Evolutionary conservation across 2,888 invertebrate genomes (phyloP).

Genomic region (Hoplodrina blanda): DNA sequence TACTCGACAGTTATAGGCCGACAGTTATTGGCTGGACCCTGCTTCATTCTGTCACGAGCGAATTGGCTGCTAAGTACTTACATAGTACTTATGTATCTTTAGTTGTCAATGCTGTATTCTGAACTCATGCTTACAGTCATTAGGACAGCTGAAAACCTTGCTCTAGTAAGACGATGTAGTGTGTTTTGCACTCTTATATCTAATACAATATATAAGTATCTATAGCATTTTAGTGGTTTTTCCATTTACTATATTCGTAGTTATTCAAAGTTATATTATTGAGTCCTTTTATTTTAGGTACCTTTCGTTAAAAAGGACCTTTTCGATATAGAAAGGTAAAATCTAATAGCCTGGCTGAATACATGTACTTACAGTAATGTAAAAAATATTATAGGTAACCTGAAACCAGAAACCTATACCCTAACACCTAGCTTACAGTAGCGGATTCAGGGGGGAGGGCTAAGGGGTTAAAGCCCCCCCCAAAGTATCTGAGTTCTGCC

Average conservation of each 20-base stretch:
- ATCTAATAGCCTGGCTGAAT: neutral
- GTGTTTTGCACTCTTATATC: neutral
- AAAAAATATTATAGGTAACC: too few species aligned
- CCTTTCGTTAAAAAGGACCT: neutral
- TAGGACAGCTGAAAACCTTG: conserved; percentile 7
- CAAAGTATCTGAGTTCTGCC: too few species aligned
- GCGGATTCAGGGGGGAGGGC: too few species aligned
- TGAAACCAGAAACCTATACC: too few species aligned
- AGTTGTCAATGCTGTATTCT: conserved; percentile 15
- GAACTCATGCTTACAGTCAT: neutral
- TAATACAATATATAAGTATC: neutral
- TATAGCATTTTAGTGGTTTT: neutral
- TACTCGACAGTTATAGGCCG: conserved; percentile 14
- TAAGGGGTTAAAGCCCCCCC: too few species aligned
- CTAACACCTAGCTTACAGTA: too few species aligned
- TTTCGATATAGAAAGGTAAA: too few species aligned
- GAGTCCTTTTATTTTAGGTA: neutral
- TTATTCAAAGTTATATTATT: neutral
- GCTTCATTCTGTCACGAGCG: conserved; percentile 36
- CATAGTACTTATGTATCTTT: conserved; percentile 12
- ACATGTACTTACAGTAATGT: neutral
- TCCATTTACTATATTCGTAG: neutral
- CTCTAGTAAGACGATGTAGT: neutral
- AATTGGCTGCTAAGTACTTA: conserved; percentile 22
- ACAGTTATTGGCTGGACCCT: conserved; percentile 6